Conservation (phyloP, 2,797 vertebrate genomes). For the Bradypus variegatus region DNA sequence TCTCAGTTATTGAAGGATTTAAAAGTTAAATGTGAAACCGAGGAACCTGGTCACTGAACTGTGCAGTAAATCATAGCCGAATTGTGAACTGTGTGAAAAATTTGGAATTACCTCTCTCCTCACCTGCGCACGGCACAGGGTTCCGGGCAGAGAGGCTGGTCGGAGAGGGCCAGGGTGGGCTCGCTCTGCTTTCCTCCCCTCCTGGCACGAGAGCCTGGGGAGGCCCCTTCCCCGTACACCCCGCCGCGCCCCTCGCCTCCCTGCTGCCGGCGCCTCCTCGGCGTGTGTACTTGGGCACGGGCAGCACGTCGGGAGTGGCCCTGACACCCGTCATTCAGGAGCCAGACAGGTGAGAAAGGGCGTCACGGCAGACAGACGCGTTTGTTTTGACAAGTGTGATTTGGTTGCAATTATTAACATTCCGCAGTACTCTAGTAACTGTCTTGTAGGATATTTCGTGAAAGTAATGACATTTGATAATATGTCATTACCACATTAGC, state of each 20-base stretch:
- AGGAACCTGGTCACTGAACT: background rate
- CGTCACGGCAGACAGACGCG: conserved; percentile 48
- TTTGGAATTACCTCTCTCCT: too few relatives aligned
- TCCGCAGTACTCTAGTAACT: conserved; percentile 53
- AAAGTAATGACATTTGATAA: conserved; percentile 55
- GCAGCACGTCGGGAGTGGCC: too few relatives aligned
- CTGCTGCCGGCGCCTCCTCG: too few relatives aligned
- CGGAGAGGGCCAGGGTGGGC: too few relatives aligned
- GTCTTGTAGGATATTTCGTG: conserved; percentile 46
- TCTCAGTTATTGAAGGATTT: background rate
- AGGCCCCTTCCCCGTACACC: too few relatives aligned
- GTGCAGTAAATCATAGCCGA: background rate
- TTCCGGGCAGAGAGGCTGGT: too few relatives aligned
- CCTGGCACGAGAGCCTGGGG: too few relatives aligned
- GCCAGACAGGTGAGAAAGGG: background rate
- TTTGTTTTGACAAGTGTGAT: conserved; percentile 65
- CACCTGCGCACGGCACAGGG: too few relatives aligned
- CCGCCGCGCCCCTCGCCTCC: too few relatives aligned
- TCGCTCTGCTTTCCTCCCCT: too few relatives aligned
- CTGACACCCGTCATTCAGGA: too few relatives aligned
- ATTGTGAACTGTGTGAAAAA: background rate
- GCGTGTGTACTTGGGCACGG: too few relatives aligned
- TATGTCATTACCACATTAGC: conserved; percentile 57
- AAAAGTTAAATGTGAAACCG: background rate
- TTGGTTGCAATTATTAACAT: conserved; percentile 65